Evolutionary conservation across 1,140 invertebrate genomes (phyloP).

Genomic region (Vollenhovia emeryi): DNA sequence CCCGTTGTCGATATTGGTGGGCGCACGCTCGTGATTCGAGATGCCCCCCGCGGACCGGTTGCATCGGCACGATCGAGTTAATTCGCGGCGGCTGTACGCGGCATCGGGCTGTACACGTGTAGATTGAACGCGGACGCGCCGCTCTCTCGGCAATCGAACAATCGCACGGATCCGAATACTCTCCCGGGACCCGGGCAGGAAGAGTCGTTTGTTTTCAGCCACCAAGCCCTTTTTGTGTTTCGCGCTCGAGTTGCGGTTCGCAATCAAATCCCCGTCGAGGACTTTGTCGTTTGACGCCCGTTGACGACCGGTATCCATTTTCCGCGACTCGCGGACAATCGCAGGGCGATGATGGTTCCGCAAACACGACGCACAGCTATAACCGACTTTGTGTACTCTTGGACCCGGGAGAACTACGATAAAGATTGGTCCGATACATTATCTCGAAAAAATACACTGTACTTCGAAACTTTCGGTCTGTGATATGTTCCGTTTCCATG

Average conservation of each 20-base stretch:
- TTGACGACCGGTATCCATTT: conserved; percentile 50
- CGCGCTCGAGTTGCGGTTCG: conserved; percentile 52
- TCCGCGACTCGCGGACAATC: conserved; percentile 25
- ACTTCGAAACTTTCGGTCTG: not conserved
- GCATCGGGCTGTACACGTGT: conserved; percentile 66
- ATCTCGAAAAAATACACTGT: not conserved
- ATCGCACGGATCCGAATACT: conserved; percentile 42
- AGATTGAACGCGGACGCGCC: conserved; percentile 56
- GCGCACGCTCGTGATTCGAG: conserved; percentile 62
- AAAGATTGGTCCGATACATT: not conserved
- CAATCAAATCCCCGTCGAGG: conserved; percentile 51
- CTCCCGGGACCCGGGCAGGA: conserved; percentile 38
- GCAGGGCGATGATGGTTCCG: not conserved
- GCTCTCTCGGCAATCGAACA: conserved; percentile 17
- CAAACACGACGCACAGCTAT: not conserved
- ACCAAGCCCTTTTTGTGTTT: conserved; percentile 43
- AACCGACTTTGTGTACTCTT: not conserved
- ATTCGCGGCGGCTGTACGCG: conserved; percentile 55
- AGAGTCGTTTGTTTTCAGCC: conserved; percentile 56
- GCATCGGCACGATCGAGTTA: conserved; percentile 70
- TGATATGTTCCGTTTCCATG: not conserved
- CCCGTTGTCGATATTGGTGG: conserved; percentile 49
- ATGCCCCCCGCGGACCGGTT: conserved; percentile 61
- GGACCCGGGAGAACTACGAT: not conserved
- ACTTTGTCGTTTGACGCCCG: conserved; percentile 54